Evolutionary conservation across 2,888 invertebrate species (phyloP).

Genomic region (Cephus pygmeus): DNA sequence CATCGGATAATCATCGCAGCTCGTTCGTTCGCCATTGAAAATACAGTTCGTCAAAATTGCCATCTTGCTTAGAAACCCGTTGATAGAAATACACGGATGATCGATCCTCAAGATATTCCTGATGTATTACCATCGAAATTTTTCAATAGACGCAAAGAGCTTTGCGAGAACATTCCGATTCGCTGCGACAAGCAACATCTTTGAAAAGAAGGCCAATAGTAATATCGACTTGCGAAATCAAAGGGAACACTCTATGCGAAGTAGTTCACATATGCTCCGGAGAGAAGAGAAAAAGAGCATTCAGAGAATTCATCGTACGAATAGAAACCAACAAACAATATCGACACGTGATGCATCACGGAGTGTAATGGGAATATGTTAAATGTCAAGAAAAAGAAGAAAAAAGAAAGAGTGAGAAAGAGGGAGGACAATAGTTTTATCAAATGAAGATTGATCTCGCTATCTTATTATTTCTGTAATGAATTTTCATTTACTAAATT

Average conservation of each 20-base stretch:
- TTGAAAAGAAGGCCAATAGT: not conserved
- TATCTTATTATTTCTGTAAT: slow-evolving; percentile 15
- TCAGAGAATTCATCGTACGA: not conserved
- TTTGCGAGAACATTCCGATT: no score
- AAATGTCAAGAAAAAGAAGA: not conserved
- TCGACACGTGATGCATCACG: not conserved
- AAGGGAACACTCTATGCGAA: not conserved
- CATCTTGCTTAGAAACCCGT: not conserved
- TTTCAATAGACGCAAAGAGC: no score
- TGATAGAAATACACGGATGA: not conserved
- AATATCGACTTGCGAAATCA: not conserved
- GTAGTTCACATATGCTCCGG: not conserved
- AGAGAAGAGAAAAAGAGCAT: not conserved
- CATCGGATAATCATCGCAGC: slow-evolving; percentile 17
- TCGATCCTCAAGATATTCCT: not conserved
- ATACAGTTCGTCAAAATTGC: slow-evolving; percentile 4
- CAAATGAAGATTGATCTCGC: slow-evolving; percentile 15
- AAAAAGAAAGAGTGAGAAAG: not conserved
- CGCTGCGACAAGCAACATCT: not conserved
- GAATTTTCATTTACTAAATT: not conserved
- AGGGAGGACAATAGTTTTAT: not conserved
- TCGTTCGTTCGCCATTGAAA: slow-evolving; percentile 13
- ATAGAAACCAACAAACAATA: not conserved
- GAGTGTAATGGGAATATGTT: not conserved
- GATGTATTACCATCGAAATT: not conserved